A percentile compares a stretch with the other conserved stretches of the same genome.
These are phyloP conservation scores for Bursaphelenchus mucronatus DNA, from an alignment of 1,140 invertebrate species.

Conservation along the genomic window DNA sequence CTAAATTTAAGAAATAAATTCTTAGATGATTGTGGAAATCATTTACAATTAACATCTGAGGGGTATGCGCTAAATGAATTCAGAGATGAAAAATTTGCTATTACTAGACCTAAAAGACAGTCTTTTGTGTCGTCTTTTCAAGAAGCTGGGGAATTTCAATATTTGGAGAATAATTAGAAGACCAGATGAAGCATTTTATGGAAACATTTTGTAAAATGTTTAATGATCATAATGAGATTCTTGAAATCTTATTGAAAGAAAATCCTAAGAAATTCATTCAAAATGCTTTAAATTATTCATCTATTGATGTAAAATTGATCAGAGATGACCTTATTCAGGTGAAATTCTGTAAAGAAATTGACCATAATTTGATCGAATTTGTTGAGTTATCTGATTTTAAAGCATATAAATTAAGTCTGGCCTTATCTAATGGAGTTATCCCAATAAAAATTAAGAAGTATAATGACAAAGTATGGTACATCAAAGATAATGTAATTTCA, in stretches of 20 bases:
- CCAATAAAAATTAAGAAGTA: conserved; percentile 36
- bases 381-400: conserved; percentile 37
- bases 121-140: too few species aligned
- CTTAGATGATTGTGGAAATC: conserved; percentile 25
- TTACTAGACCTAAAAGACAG: too few species aligned
- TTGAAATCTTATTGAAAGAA: too few species aligned
- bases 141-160: too few species aligned
- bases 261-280: too few species aligned
- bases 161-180: too few species aligned
- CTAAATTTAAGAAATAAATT: conserved; percentile 27
- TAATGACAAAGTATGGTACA: conserved; percentile 36
- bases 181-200: conserved; percentile 25
- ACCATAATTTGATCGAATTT: conserved; percentile 24
- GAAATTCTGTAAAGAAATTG: too few species aligned
- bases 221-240: conserved; percentile 34
- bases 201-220: conserved; percentile 38
- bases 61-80: conserved; percentile 29
- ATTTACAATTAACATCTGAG: conserved; percentile 31
- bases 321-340: too few species aligned
- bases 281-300: conserved; percentile 29
- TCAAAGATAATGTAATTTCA: conserved; percentile 33
- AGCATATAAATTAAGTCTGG: too few species aligned
- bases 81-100: conserved; percentile 27
- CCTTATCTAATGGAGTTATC: too few species aligned
- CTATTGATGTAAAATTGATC: conserved; percentile 33